phyloP scores from a whole-genome alignment of 2,797 vertebrate genomes.

The Cossypha caffra region DNA sequence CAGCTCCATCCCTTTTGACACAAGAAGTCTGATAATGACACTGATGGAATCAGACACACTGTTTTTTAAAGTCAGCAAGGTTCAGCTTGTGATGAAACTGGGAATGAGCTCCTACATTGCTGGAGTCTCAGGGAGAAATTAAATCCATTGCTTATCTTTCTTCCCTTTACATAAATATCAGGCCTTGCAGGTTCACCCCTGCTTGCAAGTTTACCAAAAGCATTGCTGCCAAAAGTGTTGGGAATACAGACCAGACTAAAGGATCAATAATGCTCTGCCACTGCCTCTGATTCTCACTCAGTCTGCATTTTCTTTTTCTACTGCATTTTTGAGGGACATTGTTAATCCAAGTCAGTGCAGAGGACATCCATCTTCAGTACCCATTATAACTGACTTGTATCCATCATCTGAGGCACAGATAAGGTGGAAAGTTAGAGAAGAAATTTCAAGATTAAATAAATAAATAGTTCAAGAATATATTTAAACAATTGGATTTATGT shows the following conservation, averaged over 20 bases:
- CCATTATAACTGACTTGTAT: not conserved
- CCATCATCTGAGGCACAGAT: not conserved
- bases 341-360: not conserved
- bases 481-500: not conserved
- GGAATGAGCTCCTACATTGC: not conserved
- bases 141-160: not conserved
- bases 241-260: not conserved
- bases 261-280: not conserved
- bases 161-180: not conserved
- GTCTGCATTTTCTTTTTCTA: not conserved
- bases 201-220: not conserved
- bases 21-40: not conserved
- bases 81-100: not conserved
- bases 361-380: not conserved
- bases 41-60: not conserved
- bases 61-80: not conserved
- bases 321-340: not conserved
- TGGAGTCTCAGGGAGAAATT: not conserved
- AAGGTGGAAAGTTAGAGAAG: not conserved
- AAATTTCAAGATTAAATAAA: too few relatives aligned
- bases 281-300: accelerated
- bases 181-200: not conserved
- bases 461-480: not conserved
- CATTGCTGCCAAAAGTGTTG: not conserved
- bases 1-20: not conserved